Conservation (phyloP, 2,888 invertebrate species). For the Apamea anceps region DNA sequence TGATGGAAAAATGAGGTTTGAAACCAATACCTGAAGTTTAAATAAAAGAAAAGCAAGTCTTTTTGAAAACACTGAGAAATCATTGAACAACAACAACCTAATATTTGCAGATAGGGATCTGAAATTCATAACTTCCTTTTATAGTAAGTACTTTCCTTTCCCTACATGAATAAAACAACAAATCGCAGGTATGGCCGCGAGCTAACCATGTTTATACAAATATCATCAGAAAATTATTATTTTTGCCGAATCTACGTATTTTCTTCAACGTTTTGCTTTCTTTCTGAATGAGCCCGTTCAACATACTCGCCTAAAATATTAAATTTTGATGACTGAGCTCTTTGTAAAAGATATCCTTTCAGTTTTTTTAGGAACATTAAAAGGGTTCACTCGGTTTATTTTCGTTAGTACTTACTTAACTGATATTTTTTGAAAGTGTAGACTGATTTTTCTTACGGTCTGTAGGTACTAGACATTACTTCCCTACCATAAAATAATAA, state of each 20-base stretch:
- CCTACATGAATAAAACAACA: conserved; percentile 14
- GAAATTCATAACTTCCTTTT: neutral
- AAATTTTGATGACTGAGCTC: conserved; percentile 39
- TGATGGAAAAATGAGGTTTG: neutral
- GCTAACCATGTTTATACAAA: conserved; percentile 31
- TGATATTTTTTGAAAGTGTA: conserved; percentile 11
- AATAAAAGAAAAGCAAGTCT: neutral
- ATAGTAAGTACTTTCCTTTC: neutral
- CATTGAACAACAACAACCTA: neutral
- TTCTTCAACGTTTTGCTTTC: conserved; percentile 9
- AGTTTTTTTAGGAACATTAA: conserved; percentile 26
- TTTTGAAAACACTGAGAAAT: neutral
- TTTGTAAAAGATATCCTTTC: conserved; percentile 48
- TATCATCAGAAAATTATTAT: conserved; percentile 25
- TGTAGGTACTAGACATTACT: neutral
- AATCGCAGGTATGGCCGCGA: neutral
- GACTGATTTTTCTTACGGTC: neutral
- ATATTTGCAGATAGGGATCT: neutral
- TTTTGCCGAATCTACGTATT: conserved; percentile 23
- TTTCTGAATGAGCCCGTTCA: conserved; percentile 2
- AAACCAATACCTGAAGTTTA: neutral
- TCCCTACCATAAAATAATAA: neutral
- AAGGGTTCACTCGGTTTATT: conserved; percentile 23
- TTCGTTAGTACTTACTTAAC: neutral
- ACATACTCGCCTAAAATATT: conserved; percentile 41